A percentile compares a stretch with the other conserved stretches of the same genome.
These are phyloP conservation scores for Oryzias curvinotus DNA, from an alignment of 2,113 vertebrate species.

Conservation along the genomic window DNA sequence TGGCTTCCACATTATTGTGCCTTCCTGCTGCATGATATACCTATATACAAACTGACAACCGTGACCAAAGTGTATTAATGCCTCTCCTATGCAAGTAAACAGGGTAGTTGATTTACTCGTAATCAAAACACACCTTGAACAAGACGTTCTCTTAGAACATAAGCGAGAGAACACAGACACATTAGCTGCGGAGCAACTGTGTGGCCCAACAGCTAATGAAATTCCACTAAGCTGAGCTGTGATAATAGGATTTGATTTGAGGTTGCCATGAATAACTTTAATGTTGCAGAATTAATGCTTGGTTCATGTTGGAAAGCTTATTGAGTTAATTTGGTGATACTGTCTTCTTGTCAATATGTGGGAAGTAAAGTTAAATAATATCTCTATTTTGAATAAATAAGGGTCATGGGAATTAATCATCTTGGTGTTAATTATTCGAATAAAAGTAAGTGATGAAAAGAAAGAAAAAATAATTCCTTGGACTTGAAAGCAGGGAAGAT, in stretches of 20 bases:
- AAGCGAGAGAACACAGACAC: constrained; percentile 7
- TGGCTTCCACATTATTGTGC: constrained; percentile 53
- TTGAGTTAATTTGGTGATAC: constrained; percentile 36
- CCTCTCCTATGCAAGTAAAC: constrained; percentile 43
- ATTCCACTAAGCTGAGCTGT: constrained; percentile 18
- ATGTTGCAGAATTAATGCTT: constrained; percentile 12
- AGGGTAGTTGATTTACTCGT: constrained; percentile 47
- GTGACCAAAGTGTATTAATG: constrained; percentile 42
- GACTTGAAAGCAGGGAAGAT: constrained; percentile 68
- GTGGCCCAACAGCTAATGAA: constrained; percentile 18
- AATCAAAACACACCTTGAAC: constrained; percentile 43
- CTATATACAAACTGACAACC: constrained; percentile 49
- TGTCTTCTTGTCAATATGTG: constrained; percentile 45
- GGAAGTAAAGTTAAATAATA: constrained; percentile 41
- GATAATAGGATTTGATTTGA: constrained; percentile 32
- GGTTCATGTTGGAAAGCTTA: constrained; percentile 19
- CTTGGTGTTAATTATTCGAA: constrained; percentile 57
- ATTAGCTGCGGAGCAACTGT: constrained; percentile 6
- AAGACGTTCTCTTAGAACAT: constrained; percentile 17
- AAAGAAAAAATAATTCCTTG: constrained; percentile 54
- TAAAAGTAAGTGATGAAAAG: constrained; percentile 64
- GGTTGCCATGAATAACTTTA: constrained; percentile 9
- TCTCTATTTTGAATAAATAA: constrained; percentile 52
- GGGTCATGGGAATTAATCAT: constrained; percentile 58
- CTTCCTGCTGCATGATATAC: constrained; percentile 43